Evolutionary conservation across 2,888 invertebrate genomes (phyloP), one percentile per base, ranked within the genome.

Genomic region (Zonitis immaculata): DNA sequence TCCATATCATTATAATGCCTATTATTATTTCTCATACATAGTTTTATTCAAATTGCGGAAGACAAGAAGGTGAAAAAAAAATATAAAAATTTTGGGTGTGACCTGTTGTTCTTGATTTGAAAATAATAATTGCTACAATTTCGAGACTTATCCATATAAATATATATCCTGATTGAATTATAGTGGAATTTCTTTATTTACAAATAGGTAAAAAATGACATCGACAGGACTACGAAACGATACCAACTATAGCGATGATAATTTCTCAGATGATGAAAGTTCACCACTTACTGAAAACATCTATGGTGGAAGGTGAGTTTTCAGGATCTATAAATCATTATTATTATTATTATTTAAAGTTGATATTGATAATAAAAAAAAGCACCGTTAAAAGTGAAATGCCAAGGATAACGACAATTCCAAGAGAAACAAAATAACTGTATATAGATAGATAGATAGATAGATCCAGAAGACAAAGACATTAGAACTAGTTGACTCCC

Each of bases 231-330:
- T 79, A 68, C 79, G 82, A 76, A 86, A 85, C 76, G 85, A 83
- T 68, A 82, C 78, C 63, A 83, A 78, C 65, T 71, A 70, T 59
- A 87, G 87, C 75, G 87, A 88, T 74, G 81, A 86, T 67, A 89
- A 91, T 76, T 84, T 85, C 72, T 89, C 91, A 32, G 91, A 91
- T 76, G 93, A 93, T 71, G 92, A 93, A 77, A 89, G 89, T 68
- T 85, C 89, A 60, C 93, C 93, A 59, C 83, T 92, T 69, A 87
- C 88, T 60, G 88, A 89, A 71, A 91, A 92, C 71, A 90, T 91
- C 70, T 93, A 94, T 73, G 89, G 90, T 61, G 93, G 91, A 79
- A 92, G 93, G 94, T 94, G 79, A 77, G 80, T 65, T 11, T 35
- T 35, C 3, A n/a, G n/a, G 3, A 45, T 27, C n/a, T n/a, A n/a